Percentiles rank a stretch among this genome's conserved stretches.
These are phyloP conservation scores for Habrosyne pyritoides DNA, from an alignment of 2,888 invertebrate genomes.

Conservation along the genomic window DNA sequence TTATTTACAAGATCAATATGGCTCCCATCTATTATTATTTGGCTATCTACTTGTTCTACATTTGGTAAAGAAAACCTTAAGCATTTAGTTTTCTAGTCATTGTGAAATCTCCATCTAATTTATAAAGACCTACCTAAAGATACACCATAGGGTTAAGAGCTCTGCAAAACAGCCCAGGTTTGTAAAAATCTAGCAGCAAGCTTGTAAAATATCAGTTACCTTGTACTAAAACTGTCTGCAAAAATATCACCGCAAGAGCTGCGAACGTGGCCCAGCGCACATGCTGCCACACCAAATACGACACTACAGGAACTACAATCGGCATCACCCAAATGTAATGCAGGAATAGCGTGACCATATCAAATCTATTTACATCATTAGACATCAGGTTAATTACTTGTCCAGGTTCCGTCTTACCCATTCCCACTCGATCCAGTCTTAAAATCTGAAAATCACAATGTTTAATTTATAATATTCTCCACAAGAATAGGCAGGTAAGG, in stretches of 20 bases:
- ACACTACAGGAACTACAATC: slow-evolving; percentile 85
- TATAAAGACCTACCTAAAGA: too few relatives aligned
- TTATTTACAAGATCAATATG: too few relatives aligned
- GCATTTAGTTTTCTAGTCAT: too few relatives aligned
- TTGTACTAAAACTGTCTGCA: slow-evolving; percentile 85
- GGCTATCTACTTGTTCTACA: too few relatives aligned
- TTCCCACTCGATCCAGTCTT: slow-evolving; percentile 80
- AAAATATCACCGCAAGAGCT: slow-evolving; percentile 73
- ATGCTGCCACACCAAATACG: slow-evolving; percentile 75
- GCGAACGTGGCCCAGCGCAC: slow-evolving; percentile 69
- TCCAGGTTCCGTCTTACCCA: slow-evolving; percentile 87
- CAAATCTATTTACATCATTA: slow-evolving; percentile 93
- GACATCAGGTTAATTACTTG: slow-evolving; percentile 93
- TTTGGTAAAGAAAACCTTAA: too few relatives aligned
- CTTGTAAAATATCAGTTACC: slow-evolving; percentile 49
- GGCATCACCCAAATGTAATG: slow-evolving; percentile 93
- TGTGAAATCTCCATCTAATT: too few relatives aligned
- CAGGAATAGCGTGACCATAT: slow-evolving; percentile 86
- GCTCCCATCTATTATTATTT: too few relatives aligned
- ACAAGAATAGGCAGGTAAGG: neutral
- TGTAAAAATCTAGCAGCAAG: too few relatives aligned
- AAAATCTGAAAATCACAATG: slow-evolving; percentile 57
- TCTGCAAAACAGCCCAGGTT: too few relatives aligned
- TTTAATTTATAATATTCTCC: neutral
- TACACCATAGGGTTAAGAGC: too few relatives aligned